A percentile compares a stretch with the other conserved stretches of the same genome.
phyloP scores from a whole-genome alignment of 1,140 invertebrate genomes.

The Diprion similis region DNA sequence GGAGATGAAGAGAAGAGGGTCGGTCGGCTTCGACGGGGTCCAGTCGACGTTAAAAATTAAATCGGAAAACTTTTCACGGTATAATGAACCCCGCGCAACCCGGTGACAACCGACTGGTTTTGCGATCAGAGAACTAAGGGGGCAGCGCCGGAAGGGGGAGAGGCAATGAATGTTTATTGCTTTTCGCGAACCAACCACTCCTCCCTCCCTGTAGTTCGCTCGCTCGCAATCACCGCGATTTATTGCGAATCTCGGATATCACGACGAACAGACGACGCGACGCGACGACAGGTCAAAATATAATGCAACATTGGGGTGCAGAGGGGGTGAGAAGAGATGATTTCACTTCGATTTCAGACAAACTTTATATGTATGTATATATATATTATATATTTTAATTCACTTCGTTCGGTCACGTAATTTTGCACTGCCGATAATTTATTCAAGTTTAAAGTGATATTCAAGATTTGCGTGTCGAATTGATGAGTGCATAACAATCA shows the following conservation, averaged over 20 bases:
- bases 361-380: no score
- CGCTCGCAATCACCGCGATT: not conserved
- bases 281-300: no score
- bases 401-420: no score
- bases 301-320: not conserved
- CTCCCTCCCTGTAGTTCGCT: not conserved
- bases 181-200: constrained; percentile 13
- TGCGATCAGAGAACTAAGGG: not conserved
- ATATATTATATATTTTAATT: no score
- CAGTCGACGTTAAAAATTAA: constrained; percentile 38
- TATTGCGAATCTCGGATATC: not conserved
- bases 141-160: constrained; percentile 25
- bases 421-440: no score
- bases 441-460: not conserved
- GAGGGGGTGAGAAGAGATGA: not conserved
- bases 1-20: no score
- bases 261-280: no score
- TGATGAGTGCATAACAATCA: not conserved
- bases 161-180: constrained; percentile 42
- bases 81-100: constrained; percentile 14
- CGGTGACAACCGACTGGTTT: no score
- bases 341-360: no score
- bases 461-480: not conserved
- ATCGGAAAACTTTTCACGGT: constrained; percentile 36
- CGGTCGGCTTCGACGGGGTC: no score